These are phyloP conservation scores for Ormyrus nitidulus DNA, from an alignment of 2,888 invertebrate genomes.

Conservation along the genomic window DNA sequence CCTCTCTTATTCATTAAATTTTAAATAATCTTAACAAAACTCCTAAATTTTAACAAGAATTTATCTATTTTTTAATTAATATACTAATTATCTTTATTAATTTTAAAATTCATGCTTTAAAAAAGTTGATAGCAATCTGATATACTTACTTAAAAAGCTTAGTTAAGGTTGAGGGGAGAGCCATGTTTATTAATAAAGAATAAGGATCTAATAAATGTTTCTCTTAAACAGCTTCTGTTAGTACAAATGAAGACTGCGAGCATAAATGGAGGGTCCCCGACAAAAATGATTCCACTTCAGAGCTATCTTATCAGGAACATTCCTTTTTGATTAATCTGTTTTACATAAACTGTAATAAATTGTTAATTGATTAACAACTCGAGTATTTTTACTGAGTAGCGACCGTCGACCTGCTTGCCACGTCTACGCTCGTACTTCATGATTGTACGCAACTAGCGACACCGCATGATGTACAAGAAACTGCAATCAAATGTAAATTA, in stretches of 20 bases:
- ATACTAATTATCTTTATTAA: not conserved
- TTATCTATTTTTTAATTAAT: not conserved
- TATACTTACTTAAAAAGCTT: slow-evolving; percentile 65
- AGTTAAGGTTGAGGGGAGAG: slow-evolving; percentile 63
- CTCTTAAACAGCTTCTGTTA: too few species aligned
- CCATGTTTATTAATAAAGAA: slow-evolving; percentile 47
- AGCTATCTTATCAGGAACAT: slow-evolving; percentile 34
- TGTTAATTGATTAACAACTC: too few species aligned
- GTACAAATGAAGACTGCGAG: not conserved
- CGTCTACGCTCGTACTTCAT: too few species aligned
- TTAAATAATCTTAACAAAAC: not conserved
- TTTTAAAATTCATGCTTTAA: not conserved
- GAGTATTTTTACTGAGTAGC: too few species aligned
- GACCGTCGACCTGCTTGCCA: too few species aligned
- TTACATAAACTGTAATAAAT: too few species aligned
- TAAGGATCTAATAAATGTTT: not conserved
- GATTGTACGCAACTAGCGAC: too few species aligned
- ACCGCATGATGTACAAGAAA: too few species aligned
- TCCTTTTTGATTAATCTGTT: not conserved
- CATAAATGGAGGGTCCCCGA: not conserved
- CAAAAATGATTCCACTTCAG: not conserved
- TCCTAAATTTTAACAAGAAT: not conserved
- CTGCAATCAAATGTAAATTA: too few species aligned
- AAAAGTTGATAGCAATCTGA: too few species aligned
- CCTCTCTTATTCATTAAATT: not conserved